Base-by-base conservation (phyloP, 2,113 vertebrate species). In the Pteropus alecto region DNA sequence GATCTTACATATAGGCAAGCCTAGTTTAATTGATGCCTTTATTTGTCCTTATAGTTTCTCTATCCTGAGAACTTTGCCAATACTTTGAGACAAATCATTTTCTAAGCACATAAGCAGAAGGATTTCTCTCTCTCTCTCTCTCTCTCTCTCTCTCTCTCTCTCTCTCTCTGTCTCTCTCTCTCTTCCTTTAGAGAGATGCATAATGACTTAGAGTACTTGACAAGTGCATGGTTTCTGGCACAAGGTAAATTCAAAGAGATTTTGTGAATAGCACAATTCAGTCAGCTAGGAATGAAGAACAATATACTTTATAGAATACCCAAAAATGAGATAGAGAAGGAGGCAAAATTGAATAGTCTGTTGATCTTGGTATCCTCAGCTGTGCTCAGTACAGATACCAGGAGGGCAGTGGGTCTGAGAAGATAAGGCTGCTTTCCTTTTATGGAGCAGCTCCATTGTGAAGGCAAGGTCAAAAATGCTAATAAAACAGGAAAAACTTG, bases 401-500 rank as follows among this genome's bases (percentile, higher is more conserved):
- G 14, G 22, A 86, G 78, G 68, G 11, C 61, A 19, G 5, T 82
- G 73, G 87, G 81, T 91, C 28, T 81, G 54, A 28, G 12, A 46
- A 92, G 88, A 74, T 74, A 96, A 33, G 43, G 51, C 12, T 93
- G 14, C 6, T 94, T 96, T 95, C 77, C 54, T 92, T 58, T 63
- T 61, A 12, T 92, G 68, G 87, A 91, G 0, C 4, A 94, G 5
- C 14, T 35, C 74, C 83, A 65, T 87, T 95, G 82, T 96, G 73
- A 70, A 97, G 76, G 41, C 4, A 95, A 95, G 33, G 67, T 58
- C 28, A 94, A 48, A 16, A 43, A 24, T 26, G 71, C 24, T 63
- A 92, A 83, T 86, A 70, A 74, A 97, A 73, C 35, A 98, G 95
- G 96, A 81, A 65, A 97, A 97, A 96, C 73, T 15, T 68, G 76